A percentile compares a stretch with the other conserved stretches of the same genome.
These are phyloP conservation scores for Ploceus nigricollis DNA, from an alignment of 2,113 vertebrate genomes.

Conservation along the genomic window DNA sequence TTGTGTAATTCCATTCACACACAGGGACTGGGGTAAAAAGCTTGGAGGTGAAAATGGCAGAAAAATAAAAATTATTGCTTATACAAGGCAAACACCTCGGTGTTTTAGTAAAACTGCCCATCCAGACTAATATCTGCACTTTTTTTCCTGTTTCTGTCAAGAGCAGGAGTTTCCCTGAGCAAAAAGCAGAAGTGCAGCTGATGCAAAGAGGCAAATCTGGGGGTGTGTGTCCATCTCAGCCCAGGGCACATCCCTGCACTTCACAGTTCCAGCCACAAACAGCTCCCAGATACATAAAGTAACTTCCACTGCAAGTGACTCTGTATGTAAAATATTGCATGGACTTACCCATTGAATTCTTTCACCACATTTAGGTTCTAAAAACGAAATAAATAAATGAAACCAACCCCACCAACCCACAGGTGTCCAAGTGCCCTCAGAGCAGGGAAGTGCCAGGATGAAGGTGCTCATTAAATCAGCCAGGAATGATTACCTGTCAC, in stretches of 20 bases:
- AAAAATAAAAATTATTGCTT: neutral
- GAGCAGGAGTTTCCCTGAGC: neutral
- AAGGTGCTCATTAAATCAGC: neutral
- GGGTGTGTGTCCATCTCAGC: neutral
- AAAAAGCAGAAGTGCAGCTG: neutral
- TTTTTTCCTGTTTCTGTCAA: neutral
- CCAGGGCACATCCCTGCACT: neutral
- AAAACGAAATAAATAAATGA: neutral
- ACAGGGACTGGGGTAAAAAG: neutral
- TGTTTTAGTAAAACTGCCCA: neutral
- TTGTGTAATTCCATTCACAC: neutral
- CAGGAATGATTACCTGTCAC: neutral
- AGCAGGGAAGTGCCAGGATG: neutral
- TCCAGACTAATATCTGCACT: neutral
- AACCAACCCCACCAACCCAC: fast-evolving
- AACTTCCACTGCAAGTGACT: too few species aligned
- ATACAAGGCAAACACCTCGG: fast-evolving
- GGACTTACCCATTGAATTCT: fast-evolving
- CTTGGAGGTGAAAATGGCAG: neutral
- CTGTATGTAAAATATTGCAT: neutral
- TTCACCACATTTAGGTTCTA: neutral
- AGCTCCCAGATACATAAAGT: fast-evolving
- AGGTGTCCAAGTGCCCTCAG: neutral
- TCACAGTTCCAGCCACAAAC: neutral
- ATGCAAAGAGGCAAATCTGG: neutral